A percentile compares a stretch with the other conserved stretches of the same genome.
phyloP scores from a whole-genome alignment of 2,113 vertebrate genomes.

The Hystrix brachyura region DNA sequence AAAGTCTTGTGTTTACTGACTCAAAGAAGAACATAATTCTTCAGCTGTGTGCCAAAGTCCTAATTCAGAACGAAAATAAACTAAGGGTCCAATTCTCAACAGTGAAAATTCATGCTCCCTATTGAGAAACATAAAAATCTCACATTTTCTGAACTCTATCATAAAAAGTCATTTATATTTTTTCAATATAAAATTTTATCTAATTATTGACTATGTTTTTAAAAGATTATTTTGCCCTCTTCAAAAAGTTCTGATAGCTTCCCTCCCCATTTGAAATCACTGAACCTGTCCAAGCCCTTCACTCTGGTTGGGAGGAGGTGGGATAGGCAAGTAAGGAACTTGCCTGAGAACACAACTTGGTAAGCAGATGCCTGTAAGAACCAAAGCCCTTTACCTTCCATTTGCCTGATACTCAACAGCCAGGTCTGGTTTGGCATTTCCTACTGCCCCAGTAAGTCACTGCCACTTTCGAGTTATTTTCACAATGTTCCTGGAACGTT shows the following conservation, averaged over 20 bases:
- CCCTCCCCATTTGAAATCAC: neutral
- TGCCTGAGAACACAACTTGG: neutral
- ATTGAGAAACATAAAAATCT: neutral
- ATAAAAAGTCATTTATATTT: neutral
- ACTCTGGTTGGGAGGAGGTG: neutral
- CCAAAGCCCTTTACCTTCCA: neutral
- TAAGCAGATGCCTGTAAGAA: neutral
- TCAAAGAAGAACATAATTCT: neutral
- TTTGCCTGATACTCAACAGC: neutral
- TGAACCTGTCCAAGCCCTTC: neutral
- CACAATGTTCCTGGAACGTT: constrained; percentile 21
- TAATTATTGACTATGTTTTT: neutral
- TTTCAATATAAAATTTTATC: neutral
- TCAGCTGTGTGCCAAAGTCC: neutral
- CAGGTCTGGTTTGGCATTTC: neutral
- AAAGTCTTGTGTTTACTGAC: neutral
- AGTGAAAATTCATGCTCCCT: neutral
- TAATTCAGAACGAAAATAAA: neutral
- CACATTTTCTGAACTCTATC: neutral
- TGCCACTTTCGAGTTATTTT: constrained; percentile 43
- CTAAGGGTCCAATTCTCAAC: neutral
- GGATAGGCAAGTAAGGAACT: neutral
- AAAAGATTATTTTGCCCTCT: neutral
- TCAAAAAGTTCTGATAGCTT: neutral
- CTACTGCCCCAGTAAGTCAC: neutral